Evolutionary conservation across 2,888 invertebrate genomes (phyloP).

Genomic region (Nipponacmea schrenckii): DNA sequence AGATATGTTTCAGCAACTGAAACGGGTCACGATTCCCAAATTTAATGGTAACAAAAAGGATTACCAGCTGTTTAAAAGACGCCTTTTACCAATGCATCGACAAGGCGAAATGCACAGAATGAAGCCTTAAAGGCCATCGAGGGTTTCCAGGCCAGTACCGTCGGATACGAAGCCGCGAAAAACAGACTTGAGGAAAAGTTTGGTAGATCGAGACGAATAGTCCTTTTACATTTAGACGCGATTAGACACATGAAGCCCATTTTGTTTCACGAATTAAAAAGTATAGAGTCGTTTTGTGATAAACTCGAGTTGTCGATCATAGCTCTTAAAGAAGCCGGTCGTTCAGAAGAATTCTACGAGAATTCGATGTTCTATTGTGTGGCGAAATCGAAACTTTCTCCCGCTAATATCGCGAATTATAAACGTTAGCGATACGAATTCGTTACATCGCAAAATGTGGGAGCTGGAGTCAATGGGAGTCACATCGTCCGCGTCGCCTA

Average conservation of each 20-base stretch:
- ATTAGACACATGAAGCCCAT: conserved; percentile 1
- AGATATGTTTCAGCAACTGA: not conserved
- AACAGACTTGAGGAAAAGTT: not conserved
- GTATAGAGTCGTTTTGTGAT: not conserved
- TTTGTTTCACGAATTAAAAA: not conserved
- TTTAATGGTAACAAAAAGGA: not conserved
- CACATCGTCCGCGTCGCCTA: not conserved
- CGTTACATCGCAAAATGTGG: not conserved
- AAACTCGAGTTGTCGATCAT: not conserved
- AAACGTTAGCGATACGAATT: not conserved
- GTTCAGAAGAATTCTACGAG: not conserved
- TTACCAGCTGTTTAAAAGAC: not conserved
- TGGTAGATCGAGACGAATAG: not conserved
- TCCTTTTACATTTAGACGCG: not conserved
- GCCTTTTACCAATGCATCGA: not conserved
- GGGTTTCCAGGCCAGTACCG: not conserved
- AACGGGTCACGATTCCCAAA: not conserved
- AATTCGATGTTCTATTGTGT: not conserved
- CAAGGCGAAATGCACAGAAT: not conserved
- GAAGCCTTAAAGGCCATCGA: not conserved
- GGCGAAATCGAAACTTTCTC: not conserved
- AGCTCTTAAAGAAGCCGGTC: conserved; percentile 1
- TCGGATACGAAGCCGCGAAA: not conserved
- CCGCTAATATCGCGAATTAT: not conserved
- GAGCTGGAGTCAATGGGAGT: not conserved